A percentile compares a stretch with the other conserved stretches of the same genome.
Evolutionary conservation across 2,113 vertebrate genomes (phyloP).

Genomic region (Lepus timidus): DNA sequence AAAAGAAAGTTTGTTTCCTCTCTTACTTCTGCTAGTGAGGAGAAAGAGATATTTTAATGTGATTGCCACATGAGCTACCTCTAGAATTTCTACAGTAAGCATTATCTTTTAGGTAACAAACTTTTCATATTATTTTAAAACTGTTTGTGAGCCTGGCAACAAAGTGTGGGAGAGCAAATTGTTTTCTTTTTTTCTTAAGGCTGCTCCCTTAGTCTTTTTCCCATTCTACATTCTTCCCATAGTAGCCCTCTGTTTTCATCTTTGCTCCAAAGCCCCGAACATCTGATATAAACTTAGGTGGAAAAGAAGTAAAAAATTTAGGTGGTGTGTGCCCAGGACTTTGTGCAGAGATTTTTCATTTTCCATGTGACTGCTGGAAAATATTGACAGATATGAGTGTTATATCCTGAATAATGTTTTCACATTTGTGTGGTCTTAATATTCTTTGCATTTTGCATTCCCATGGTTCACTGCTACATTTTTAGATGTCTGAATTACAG

Average conservation of each 20-base stretch:
- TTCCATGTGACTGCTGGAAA: not conserved
- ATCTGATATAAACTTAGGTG: not conserved
- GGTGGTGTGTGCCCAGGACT: not conserved
- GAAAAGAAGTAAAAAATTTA: constrained; percentile 15
- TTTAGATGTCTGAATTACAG: not conserved
- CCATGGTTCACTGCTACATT: not conserved
- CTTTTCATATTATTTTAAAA: constrained; percentile 1
- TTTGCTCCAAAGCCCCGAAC: not conserved
- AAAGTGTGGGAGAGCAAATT: not conserved
- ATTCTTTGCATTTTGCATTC: not conserved
- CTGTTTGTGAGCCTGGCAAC: not conserved
- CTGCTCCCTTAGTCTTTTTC: not conserved
- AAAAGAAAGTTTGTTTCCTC: constrained; percentile 11
- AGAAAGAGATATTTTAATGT: not conserved
- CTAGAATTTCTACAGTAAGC: constrained; percentile 38
- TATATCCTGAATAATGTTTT: not conserved
- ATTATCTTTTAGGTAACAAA: constrained; percentile 39
- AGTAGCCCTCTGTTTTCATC: constrained; percentile 11
- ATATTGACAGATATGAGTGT: not conserved
- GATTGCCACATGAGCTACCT: not conserved
- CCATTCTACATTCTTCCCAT: not conserved
- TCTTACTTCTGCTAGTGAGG: not conserved
- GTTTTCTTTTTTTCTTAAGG: not conserved
- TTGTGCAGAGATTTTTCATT: not conserved
- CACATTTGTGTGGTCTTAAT: not conserved